Conservation (phyloP, 1,140 invertebrate species). For the Fragariocoptes setiger region DNA sequence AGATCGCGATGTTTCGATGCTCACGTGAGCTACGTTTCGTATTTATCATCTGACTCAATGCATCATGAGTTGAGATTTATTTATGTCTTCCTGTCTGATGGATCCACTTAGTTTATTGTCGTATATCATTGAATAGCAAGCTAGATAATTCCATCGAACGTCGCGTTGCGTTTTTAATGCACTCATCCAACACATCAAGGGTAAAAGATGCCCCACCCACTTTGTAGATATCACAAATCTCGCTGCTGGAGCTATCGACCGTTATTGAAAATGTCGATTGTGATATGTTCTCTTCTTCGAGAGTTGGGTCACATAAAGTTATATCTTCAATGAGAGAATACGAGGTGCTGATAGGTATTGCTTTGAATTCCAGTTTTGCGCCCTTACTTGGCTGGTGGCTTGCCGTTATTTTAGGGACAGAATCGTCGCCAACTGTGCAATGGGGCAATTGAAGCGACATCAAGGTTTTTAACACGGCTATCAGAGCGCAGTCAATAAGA, state of each 20-base stretch:
- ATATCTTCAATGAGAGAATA: neutral
- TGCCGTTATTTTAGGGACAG: too few species aligned
- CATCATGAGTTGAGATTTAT: neutral
- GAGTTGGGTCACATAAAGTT: neutral
- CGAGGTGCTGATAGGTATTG: neutral
- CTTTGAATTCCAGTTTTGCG: neutral
- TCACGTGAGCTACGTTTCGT: neutral
- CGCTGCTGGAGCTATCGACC: neutral
- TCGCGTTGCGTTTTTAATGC: neutral
- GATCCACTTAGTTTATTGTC: neutral
- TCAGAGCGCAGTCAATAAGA: neutral
- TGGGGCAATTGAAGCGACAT: neutral
- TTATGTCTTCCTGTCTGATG: neutral
- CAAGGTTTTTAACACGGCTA: neutral
- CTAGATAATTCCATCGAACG: neutral
- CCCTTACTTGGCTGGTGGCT: neutral
- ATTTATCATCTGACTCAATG: neutral
- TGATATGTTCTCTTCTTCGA: neutral
- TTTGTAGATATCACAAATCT: neutral
- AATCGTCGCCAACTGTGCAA: too few species aligned
- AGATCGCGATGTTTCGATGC: neutral
- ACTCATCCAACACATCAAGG: neutral
- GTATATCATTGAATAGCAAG: neutral
- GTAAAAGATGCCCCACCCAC: neutral
- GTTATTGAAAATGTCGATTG: neutral